These are phyloP conservation scores for Acanthosepion esculentum DNA, from an alignment of 2,888 invertebrate species.

Conservation along the genomic window DNA sequence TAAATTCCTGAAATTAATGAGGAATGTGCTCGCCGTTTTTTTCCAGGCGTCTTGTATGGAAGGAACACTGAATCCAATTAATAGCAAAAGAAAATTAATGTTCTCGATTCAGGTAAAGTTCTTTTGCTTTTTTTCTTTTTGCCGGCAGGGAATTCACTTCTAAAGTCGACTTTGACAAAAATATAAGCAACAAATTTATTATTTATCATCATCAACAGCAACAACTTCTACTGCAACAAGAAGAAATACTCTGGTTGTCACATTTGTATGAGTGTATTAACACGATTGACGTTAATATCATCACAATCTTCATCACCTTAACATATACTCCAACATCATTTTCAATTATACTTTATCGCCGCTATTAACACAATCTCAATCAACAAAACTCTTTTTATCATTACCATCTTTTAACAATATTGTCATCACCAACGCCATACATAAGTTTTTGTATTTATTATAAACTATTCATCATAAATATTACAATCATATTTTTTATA, in stretches of 20 bases:
- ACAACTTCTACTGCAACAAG: neutral
- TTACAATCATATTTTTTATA: too few relatives aligned
- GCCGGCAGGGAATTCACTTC: neutral
- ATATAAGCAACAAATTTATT: neutral
- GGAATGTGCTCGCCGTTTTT: neutral
- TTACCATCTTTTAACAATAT: too few relatives aligned
- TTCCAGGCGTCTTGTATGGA: neutral
- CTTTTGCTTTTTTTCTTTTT: neutral
- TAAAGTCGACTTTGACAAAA: neutral
- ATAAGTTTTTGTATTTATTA: too few relatives aligned
- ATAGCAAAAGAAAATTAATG: neutral
- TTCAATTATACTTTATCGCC: neutral
- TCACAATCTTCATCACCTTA: neutral
- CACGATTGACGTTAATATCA: neutral
- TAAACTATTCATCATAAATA: too few relatives aligned
- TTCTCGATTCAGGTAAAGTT: neutral
- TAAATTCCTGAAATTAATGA: conserved; percentile 17
- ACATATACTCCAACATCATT: neutral
- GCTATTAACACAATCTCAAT: too few relatives aligned
- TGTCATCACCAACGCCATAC: too few relatives aligned
- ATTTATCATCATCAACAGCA: neutral
- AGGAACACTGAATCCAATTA: conserved; percentile 33
- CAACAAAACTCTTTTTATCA: too few relatives aligned
- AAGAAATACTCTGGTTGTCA: neutral
- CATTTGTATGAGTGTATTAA: neutral